Evolutionary conservation across 2,113 vertebrate genomes (phyloP).

Genomic region (Suncus etruscus): DNA sequence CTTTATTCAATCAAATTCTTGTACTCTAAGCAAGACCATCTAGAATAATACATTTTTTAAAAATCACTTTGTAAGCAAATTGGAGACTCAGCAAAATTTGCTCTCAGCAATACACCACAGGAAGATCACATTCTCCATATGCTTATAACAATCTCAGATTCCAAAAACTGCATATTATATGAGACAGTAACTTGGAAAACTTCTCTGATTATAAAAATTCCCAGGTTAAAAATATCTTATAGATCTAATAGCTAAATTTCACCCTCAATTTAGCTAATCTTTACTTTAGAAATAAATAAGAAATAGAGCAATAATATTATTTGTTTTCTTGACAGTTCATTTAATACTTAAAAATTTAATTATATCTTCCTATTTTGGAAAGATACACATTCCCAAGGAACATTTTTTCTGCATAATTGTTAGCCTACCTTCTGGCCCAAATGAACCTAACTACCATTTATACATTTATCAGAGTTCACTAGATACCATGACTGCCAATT

Average conservation of each 20-base stretch:
- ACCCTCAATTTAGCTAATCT: constrained; percentile 45
- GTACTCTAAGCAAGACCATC: not conserved
- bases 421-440: constrained; percentile 72
- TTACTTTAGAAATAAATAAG: constrained; percentile 61
- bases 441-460: constrained; percentile 53
- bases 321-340: constrained; percentile 80
- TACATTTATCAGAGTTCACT: constrained; percentile 77
- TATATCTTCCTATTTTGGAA: constrained; percentile 85
- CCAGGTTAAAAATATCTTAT: constrained; percentile 57
- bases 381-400: constrained; percentile 80
- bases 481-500: constrained; percentile 70
- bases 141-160: constrained; percentile 7
- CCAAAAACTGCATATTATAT: constrained; percentile 34
- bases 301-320: constrained; percentile 48
- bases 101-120: constrained; percentile 23
- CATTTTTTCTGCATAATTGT: constrained; percentile 67
- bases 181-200: constrained; percentile 37
- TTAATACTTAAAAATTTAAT: constrained; percentile 82
- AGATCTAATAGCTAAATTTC: constrained; percentile 63
- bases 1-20: constrained; percentile 26
- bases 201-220: not conserved
- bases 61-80: constrained; percentile 52
- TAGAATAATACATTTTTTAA: not conserved
- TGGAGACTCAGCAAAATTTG: constrained; percentile 24
- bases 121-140: constrained; percentile 38